phyloP scores from a whole-genome alignment of 2,888 invertebrate species.

The Diarsia dahlii region DNA sequence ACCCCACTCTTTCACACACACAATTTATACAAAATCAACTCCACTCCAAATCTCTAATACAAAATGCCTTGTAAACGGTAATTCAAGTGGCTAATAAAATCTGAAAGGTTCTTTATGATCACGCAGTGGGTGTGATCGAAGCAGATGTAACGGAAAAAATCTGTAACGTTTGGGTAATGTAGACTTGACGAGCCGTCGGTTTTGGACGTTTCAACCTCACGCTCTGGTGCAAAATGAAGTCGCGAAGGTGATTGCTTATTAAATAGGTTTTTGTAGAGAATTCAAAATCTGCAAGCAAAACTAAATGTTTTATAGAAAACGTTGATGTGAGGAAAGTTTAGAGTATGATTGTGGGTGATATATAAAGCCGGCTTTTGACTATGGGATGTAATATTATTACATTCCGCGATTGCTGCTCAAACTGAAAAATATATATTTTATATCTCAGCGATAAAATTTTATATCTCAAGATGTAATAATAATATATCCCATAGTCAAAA shows the following conservation, averaged over 20 bases:
- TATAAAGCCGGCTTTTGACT: too few species aligned
- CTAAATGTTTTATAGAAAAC: fast-evolving
- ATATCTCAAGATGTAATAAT: too few species aligned
- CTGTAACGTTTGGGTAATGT: conserved; percentile 36
- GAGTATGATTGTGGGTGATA: too few species aligned
- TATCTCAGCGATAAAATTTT: too few species aligned
- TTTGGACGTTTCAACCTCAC: conserved; percentile 17
- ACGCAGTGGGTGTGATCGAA: conserved; percentile 33
- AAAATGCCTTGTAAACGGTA: conserved; percentile 7
- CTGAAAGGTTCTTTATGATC: conserved; percentile 36
- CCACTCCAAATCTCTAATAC: conserved; percentile 5
- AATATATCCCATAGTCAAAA: too few species aligned
- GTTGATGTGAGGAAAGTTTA: not conserved
- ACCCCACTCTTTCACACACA: not conserved
- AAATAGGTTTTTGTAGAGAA: conserved; percentile 11
- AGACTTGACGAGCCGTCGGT: conserved; percentile 21
- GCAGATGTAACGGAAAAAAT: conserved; percentile 53
- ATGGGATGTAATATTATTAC: too few species aligned
- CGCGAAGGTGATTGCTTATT: conserved; percentile 1
- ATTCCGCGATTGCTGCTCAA: too few species aligned
- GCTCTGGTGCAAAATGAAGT: conserved; percentile 17
- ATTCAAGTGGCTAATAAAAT: conserved; percentile 42
- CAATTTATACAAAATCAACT: not conserved
- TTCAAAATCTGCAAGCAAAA: not conserved
- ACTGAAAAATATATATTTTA: too few species aligned